Base-by-base conservation (phyloP, 2,888 invertebrate genomes). In the Cantharis rustica region DNA sequence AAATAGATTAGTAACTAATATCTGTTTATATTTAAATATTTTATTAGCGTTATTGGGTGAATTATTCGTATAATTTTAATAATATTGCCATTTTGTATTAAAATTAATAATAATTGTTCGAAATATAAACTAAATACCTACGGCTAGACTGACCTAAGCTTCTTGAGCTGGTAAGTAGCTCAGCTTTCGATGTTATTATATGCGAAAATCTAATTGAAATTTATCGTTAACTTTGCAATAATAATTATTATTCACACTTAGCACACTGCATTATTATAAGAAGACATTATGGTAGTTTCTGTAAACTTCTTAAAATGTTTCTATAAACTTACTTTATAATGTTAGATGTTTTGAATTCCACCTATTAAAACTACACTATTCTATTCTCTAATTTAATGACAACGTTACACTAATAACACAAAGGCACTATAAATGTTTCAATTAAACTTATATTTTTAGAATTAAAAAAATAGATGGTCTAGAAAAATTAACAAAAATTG, bases 391-490 rank as follows among this genome's bases (percentile, higher is more conserved):
- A n/a, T n/a, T n/a, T n/a, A n/a, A n/a, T n/a, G n/a, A n/a, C n/a
- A n/a, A n/a, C n/a, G n/a, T n/a, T n/a, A n/a, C n/a, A n/a, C n/a
- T n/a, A n/a, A n/a, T n/a, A n/a, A n/a, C n/a, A n/a, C n/a, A n/a
- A 27, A 11, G 11, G 11, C 1, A 27, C 2, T 2, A 27, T 27
- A 27, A 27, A 11, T 1, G 10, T 27, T 11, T 20, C 3, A 66
- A n/a, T n/a, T 20, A 20, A 63, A 10, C 13, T 66, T 66, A 20
- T 23, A 23, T 66, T 66, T 31, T 23, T 23, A 95, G 95, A 87
- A 93, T 96, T 76, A 93, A 92, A 84, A 91, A 92, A 85, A 94
- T 96, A 79, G 95, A 96, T 87, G 94, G 95, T 1, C 88, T 96
- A 75, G 91, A 93, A 78, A 90, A 90, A 78, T 88, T 96, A 71